A percentile compares a stretch with the other conserved stretches of the same genome.
These are phyloP conservation scores for Gastrophryne carolinensis DNA, from an alignment of 2,797 vertebrate genomes.

Conservation along the genomic window DNA sequence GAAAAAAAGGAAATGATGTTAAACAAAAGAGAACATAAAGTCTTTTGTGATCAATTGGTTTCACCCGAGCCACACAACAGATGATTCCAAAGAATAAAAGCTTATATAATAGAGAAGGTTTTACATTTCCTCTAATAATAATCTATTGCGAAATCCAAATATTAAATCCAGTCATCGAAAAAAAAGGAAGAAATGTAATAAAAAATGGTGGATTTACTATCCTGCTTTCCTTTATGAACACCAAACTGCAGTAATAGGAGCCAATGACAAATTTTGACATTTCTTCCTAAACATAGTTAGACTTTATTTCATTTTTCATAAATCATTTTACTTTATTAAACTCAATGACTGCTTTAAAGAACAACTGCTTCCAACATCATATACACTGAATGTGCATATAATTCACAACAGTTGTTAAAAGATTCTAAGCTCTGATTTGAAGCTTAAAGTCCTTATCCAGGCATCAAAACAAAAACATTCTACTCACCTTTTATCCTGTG, in stretches of 20 bases:
- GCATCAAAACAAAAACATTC: too few species aligned
- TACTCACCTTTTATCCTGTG: too few species aligned
- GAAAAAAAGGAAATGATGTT: constrained; percentile 41
- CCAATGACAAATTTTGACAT: background rate
- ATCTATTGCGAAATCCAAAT: constrained; percentile 25
- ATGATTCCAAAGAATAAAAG: constrained; percentile 24
- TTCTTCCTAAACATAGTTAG: background rate
- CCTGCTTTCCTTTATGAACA: background rate
- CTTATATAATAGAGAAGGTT: constrained; percentile 35
- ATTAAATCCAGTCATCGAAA: constrained; percentile 22
- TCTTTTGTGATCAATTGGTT: constrained; percentile 49
- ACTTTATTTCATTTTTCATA: background rate
- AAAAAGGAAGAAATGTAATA: constrained; percentile 4
- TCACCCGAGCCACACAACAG: constrained; percentile 36
- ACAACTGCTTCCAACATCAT: background rate
- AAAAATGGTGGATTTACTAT: background rate
- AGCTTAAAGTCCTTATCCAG: too few species aligned
- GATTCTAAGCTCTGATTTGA: too few species aligned
- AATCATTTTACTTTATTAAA: too few species aligned
- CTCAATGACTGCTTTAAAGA: too few species aligned
- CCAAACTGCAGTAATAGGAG: background rate
- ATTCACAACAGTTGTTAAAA: too few species aligned
- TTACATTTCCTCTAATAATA: constrained; percentile 41
- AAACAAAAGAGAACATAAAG: constrained; percentile 38
- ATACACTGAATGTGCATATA: background rate